These are phyloP conservation scores for Drosophila sordidula DNA, from an alignment of 2,888 invertebrate species.

Conservation along the genomic window DNA sequence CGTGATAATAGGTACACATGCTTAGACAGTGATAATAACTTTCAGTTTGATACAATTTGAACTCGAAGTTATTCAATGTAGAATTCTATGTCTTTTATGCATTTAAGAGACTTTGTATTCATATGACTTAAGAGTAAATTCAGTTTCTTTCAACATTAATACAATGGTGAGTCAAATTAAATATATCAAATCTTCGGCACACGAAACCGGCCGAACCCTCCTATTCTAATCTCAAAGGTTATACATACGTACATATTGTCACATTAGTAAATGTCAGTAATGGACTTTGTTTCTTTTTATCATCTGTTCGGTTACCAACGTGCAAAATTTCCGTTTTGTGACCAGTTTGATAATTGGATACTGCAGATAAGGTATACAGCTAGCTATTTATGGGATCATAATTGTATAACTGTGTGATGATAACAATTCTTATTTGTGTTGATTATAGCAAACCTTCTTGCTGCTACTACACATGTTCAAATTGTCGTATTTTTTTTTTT, in stretches of 20 bases:
- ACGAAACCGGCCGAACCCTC: too few species aligned
- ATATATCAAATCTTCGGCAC: neutral
- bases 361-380: slow-evolving; percentile 37
- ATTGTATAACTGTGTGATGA: slow-evolving; percentile 21
- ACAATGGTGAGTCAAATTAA: too few species aligned
- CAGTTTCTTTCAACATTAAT: neutral
- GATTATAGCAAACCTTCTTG: neutral
- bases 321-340: slow-evolving; percentile 14
- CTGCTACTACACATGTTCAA: neutral
- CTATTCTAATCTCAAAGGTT: neutral
- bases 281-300: slow-evolving; percentile 44
- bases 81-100: neutral
- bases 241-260: neutral
- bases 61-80: neutral
- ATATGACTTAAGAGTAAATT: slow-evolving; percentile 9
- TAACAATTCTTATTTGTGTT: slow-evolving; percentile 19
- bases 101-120: slow-evolving; percentile 4
- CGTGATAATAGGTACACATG: slow-evolving; percentile 7
- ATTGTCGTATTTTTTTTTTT: neutral
- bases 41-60: slow-evolving; percentile 4
- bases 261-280: slow-evolving; percentile 1
- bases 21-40: slow-evolving; percentile 20
- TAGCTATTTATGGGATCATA: slow-evolving; percentile 28
- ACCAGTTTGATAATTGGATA: slow-evolving; percentile 51
- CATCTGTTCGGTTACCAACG: slow-evolving; percentile 19